These are phyloP conservation scores for Podarcis muralis DNA, from an alignment of 2,113 vertebrate genomes.

Conservation along the genomic window DNA sequence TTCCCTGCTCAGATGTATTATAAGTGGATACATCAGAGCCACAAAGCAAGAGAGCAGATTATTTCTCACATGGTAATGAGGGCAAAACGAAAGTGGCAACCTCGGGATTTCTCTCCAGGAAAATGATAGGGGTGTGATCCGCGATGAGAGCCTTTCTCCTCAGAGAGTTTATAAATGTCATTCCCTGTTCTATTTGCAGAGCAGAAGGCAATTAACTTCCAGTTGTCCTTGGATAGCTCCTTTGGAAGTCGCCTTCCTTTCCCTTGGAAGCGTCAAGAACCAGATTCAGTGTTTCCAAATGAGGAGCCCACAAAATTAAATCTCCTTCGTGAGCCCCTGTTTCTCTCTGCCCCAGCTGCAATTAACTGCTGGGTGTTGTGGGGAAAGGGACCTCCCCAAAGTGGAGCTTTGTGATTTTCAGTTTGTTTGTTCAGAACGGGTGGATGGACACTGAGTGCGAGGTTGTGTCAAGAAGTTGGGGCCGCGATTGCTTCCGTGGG, in stretches of 20 bases:
- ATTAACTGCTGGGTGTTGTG: background rate
- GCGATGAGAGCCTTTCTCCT: slow-evolving; percentile 10
- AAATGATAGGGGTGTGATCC: background rate
- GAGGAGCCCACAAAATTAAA: background rate
- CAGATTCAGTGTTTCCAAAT: background rate
- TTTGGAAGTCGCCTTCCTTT: background rate
- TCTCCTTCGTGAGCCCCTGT: background rate
- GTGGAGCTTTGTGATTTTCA: too few species aligned
- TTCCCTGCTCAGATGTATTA: slow-evolving; percentile 34
- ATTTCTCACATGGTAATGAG: slow-evolving; percentile 18
- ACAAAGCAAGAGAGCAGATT: slow-evolving; percentile 19
- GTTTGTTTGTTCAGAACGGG: too few species aligned
- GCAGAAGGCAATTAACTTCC: slow-evolving; percentile 41
- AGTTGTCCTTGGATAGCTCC: background rate
- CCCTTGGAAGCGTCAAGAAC: background rate
- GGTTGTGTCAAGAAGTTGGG: too few species aligned
- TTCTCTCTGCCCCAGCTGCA: background rate
- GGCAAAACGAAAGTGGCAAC: slow-evolving; percentile 17
- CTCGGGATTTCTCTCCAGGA: slow-evolving; percentile 24
- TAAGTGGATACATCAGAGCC: slow-evolving; percentile 22
- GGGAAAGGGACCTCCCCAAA: background rate
- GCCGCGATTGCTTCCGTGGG: too few species aligned
- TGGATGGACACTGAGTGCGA: too few species aligned
- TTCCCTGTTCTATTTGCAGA: slow-evolving; percentile 6
- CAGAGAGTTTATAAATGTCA: slow-evolving; percentile 4